Base-by-base conservation (phyloP, 2,888 invertebrate species). In the Chloroclysta siterata region DNA sequence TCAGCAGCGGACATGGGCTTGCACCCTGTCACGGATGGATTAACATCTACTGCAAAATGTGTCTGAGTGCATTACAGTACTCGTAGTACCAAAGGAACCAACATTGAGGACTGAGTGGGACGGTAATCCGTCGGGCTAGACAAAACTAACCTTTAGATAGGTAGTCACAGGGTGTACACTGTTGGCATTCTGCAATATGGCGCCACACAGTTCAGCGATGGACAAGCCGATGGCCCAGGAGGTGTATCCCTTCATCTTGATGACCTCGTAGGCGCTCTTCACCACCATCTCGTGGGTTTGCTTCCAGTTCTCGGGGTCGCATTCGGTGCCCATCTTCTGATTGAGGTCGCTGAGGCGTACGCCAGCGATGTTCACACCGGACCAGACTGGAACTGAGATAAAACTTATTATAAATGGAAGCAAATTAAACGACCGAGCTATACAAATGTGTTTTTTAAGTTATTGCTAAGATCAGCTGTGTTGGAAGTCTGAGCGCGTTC, bases 171-270 rank as follows among this genome's bases (percentile, higher is more conserved):
- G 96, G 63, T 96, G 96, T 41, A 97, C 95, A 75, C 95, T 95
- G 80, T 95, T 94, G 0, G 95, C 94, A 79, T 98, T 97, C 66
- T 94, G 93, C 60, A 97, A 85, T 60, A 97, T 95, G 44, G 96
- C 94, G 54, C 94, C 93, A n/a, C 95, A 94, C 50, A 98, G 87
- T 68, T 95, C 93, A 0, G 97, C 94, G 6, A 96, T 94, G 75
- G 97, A 97, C 46, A 97, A 93, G 1, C 97, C 98, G 72, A 98
- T 97, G 10, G 97, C 98, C 97, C 97, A 98, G 17, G 97, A 97
- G 0, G 98, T 98, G 90, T 97, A 98, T 4, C 98, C 98, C 90
- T 98, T 98, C 75, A 97, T 93, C 81, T 94, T 95, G 87, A 98
- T 98, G 42, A 98, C 96, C 79, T 98, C 96, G 84, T 97, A 97